Evolutionary conservation across 2,113 vertebrate species (phyloP).

Genomic region (Oryzias melastigma): DNA sequence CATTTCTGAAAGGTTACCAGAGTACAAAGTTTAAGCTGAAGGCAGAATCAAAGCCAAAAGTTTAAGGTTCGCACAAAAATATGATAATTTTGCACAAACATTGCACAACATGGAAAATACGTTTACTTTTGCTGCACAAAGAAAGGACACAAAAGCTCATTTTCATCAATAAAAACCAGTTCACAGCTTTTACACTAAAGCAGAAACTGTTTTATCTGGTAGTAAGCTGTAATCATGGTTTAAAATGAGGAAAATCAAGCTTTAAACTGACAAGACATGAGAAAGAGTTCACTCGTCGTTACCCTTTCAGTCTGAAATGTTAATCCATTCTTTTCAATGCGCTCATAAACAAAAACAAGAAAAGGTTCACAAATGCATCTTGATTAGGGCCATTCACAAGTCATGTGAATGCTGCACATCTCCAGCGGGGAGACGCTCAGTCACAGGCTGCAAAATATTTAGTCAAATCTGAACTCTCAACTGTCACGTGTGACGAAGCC

Average conservation of each 20-base stretch:
- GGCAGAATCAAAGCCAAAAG: conserved; percentile 23
- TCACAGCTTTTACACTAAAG: background rate
- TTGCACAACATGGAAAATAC: background rate
- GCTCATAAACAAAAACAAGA: conserved; percentile 15
- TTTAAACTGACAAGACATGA: background rate
- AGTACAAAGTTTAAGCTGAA: conserved; percentile 31
- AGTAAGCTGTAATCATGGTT: background rate
- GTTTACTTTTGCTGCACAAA: background rate
- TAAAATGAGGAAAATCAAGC: background rate
- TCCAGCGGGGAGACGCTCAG: conserved; percentile 7
- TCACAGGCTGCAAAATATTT: conserved; percentile 25
- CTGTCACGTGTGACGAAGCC: conserved; percentile 38
- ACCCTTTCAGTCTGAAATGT: background rate
- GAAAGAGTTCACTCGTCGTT: background rate
- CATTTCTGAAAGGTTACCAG: conserved; percentile 48
- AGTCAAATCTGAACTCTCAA: conserved; percentile 26
- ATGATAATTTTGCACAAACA: background rate
- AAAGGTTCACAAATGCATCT: background rate
- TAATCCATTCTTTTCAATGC: conserved; percentile 1
- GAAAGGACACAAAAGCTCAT: background rate
- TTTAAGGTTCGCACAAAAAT: conserved; percentile 28
- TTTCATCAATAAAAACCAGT: background rate
- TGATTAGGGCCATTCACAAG: background rate
- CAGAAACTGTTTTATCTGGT: background rate
- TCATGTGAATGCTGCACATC: conserved; percentile 16